Base-by-base conservation (phyloP, 2,888 invertebrate species). In the Trissolcus japonicus region DNA sequence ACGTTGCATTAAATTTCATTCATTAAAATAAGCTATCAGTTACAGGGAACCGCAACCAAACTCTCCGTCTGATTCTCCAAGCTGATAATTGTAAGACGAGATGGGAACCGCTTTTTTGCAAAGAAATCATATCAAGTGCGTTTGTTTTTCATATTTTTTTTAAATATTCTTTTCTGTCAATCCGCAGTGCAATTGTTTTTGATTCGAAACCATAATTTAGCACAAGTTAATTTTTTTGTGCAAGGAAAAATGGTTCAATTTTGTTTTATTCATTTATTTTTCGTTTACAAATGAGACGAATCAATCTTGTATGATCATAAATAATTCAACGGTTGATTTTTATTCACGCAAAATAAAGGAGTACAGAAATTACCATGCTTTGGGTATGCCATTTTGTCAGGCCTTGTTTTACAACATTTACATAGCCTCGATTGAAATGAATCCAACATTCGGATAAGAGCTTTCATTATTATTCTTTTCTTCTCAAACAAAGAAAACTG, bases 1-100 rank as follows among this genome's bases (percentile, higher is more conserved):
- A 61, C 61, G 21, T 57, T 66, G 73, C 66, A 74, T 74, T 74
- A 67, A 35, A 57, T 67, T 74, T 74, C 73, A 74, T 74, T 74
- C 73, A 74, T 62, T 61, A 74, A 74, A 66, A 67, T 51, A 16
- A 19, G 61, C 66, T 74, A 74, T 74, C 73, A 46, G 61, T 66
- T 74, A 73, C 63, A 17, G 19, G 46, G 59, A 65, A 72, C 72
- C 65, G 54, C 35, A 35, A 35, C 35, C 35, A 7, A 35, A 35
- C 35, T 35, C 35, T 35, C 11, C 1, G 35, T 9, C 9, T 35
- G 9, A 35, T 35, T 35, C 35, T 35, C 35, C 35, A 35, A 35
- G 11, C 9, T 35, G 35, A 35, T 35, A 35, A 35, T 35, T 9
- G 35, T 35, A 35, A 35, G 35, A 35, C 35, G 35, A 35, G 35